Evolutionary conservation across 2,888 invertebrate species (phyloP).

Genomic region (Zonitis immaculata): DNA sequence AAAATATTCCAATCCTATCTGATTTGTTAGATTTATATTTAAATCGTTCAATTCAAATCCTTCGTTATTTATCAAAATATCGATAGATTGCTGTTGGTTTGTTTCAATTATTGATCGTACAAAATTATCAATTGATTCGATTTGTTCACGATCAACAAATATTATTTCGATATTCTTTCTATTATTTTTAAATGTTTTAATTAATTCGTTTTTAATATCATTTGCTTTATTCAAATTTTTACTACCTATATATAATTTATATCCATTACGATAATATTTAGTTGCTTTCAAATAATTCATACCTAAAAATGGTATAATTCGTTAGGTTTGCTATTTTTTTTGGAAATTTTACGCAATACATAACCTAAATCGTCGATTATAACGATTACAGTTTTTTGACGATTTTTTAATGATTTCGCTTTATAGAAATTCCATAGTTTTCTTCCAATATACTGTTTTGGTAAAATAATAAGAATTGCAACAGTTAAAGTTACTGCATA

Average conservation of each 20-base stretch:
- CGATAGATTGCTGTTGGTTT: conserved; percentile 7
- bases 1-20: conserved; percentile 15
- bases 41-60: conserved; percentile 14
- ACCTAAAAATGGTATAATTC: conserved; percentile 9
- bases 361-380: conserved; percentile 8
- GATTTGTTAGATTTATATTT: conserved; percentile 11
- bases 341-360: neutral
- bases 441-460: conserved; percentile 4
- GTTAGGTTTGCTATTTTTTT: conserved; percentile 1
- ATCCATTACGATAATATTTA: conserved; percentile 8
- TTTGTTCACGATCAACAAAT: conserved; percentile 5
- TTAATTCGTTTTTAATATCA: conserved; percentile 13
- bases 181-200: conserved; percentile 12
- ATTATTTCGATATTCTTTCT: conserved; percentile 6
- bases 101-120: conserved; percentile 9
- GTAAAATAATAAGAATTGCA: neutral
- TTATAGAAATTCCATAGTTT: conserved; percentile 5
- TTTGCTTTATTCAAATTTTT: conserved; percentile 7
- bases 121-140: conserved; percentile 9
- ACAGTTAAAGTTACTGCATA: conserved; percentile 5
- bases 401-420: conserved; percentile 2
- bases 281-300: conserved; percentile 20
- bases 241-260: conserved; percentile 12
- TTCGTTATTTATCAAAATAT: conserved; percentile 16
- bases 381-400: conserved; percentile 5